These are phyloP conservation scores for Nebria salina DNA, from an alignment of 2,888 invertebrate species.

Conservation along the genomic window DNA sequence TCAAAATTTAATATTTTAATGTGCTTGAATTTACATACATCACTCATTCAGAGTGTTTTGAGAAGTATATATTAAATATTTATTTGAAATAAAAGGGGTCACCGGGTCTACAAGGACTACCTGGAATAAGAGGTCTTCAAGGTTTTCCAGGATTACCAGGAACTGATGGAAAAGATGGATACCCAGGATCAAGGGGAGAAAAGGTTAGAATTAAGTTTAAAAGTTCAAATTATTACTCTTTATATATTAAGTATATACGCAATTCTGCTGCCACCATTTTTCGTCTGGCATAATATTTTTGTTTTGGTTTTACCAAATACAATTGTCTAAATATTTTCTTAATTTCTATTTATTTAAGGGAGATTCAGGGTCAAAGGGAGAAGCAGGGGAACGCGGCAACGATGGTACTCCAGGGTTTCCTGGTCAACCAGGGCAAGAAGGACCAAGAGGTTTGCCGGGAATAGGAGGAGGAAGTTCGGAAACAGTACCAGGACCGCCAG, in stretches of 20 bases:
- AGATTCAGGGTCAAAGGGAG: constrained; percentile 51
- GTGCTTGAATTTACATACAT: not conserved
- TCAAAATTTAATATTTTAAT: not conserved
- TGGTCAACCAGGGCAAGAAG: constrained; percentile 60
- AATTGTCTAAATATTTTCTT: not conserved
- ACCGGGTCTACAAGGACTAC: constrained; percentile 61
- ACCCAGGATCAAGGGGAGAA: constrained; percentile 64
- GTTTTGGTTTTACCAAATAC: too few species aligned
- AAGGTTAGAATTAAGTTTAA: constrained; percentile 48
- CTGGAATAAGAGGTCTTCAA: constrained; percentile 60
- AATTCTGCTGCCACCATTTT: too few species aligned
- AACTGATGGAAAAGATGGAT: constrained; percentile 59
- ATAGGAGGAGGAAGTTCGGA: constrained; percentile 44
- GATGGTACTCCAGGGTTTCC: constrained; percentile 61
- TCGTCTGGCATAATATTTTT: too few species aligned
- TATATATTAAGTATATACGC: too few species aligned
- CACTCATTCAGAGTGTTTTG: not conserved
- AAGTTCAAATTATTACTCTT: not conserved
- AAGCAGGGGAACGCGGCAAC: constrained; percentile 55
- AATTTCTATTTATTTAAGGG: constrained; percentile 17
- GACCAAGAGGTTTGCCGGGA: constrained; percentile 50
- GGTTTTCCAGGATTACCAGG: constrained; percentile 64
- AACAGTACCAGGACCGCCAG: constrained; percentile 60
- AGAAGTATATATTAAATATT: not conserved
- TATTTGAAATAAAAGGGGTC: constrained; percentile 52